These are phyloP conservation scores for Chrysomela aeneicollis DNA, from an alignment of 2,888 invertebrate species.

Conservation along the genomic window DNA sequence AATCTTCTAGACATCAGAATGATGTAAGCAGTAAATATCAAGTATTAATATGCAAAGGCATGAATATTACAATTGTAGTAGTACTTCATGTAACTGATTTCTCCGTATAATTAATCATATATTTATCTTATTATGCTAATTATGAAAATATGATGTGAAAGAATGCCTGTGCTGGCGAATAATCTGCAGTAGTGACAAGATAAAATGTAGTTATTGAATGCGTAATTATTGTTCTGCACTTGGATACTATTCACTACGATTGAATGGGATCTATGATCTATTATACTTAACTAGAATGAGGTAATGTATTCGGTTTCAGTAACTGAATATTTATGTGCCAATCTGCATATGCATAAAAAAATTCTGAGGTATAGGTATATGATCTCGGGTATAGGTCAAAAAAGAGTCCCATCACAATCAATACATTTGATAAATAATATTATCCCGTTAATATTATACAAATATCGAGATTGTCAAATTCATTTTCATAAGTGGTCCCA, in stretches of 20 bases:
- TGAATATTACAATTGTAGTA: constrained; percentile 38
- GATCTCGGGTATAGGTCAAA: no score
- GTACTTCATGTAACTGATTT: constrained; percentile 36
- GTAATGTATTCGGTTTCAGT: no score
- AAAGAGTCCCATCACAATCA: no score
- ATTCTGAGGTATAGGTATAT: no score
- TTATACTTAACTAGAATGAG: no score
- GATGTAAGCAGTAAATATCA: constrained; percentile 21
- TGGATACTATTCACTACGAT: constrained; percentile 30
- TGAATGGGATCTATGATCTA: constrained; percentile 25
- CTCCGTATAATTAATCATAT: constrained; percentile 33
- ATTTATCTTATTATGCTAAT: constrained; percentile 42
- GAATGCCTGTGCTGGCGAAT: constrained; percentile 31
- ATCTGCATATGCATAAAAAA: no score
- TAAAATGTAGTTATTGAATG: constrained; percentile 38
- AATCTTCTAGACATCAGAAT: neutral
- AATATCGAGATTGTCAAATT: no score
- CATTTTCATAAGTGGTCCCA: no score
- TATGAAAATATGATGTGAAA: constrained; percentile 36
- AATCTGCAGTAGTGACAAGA: constrained; percentile 38
- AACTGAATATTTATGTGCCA: no score
- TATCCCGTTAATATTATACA: no score
- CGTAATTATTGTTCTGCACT: constrained; percentile 37
- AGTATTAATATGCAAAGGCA: constrained; percentile 30
- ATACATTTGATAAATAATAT: no score